phyloP scores from a whole-genome alignment of 2,113 vertebrate genomes.

The Hippocampus mohnikei region DNA sequence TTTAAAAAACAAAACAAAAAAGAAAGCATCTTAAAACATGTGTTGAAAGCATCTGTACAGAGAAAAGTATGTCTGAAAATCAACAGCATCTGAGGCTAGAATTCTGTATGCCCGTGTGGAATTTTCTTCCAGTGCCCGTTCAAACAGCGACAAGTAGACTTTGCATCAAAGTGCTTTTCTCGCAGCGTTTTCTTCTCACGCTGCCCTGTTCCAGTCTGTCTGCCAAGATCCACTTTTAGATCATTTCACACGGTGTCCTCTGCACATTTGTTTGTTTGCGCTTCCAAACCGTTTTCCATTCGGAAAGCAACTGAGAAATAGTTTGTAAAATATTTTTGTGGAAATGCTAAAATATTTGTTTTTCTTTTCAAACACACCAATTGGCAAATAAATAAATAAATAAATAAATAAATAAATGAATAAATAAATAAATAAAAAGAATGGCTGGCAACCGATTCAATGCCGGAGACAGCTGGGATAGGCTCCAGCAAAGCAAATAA shows the following conservation, averaged over 20 bases:
- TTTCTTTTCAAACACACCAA: background rate
- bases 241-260: background rate
- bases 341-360: no score
- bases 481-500: no score
- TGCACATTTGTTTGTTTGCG: background rate
- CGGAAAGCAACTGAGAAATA: background rate
- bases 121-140: conserved; percentile 40
- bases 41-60: background rate
- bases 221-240: background rate
- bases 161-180: background rate
- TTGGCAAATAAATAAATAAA: no score
- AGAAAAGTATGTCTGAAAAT: background rate
- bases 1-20: background rate
- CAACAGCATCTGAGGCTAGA: conserved; percentile 3
- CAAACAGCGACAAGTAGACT: conserved; percentile 19
- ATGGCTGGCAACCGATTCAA: no score
- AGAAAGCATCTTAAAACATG: background rate
- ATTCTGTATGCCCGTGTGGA: conserved; percentile 62
- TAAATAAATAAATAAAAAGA: no score
- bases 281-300: background rate
- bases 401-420: no score
- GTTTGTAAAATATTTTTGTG: background rate
- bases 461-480: no score
- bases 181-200: conserved; percentile 16
- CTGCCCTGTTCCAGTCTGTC: conserved; percentile 18